Evolutionary conservation across 2,113 vertebrate genomes (phyloP).

Genomic region (Hemiscyllium ocellatum): DNA sequence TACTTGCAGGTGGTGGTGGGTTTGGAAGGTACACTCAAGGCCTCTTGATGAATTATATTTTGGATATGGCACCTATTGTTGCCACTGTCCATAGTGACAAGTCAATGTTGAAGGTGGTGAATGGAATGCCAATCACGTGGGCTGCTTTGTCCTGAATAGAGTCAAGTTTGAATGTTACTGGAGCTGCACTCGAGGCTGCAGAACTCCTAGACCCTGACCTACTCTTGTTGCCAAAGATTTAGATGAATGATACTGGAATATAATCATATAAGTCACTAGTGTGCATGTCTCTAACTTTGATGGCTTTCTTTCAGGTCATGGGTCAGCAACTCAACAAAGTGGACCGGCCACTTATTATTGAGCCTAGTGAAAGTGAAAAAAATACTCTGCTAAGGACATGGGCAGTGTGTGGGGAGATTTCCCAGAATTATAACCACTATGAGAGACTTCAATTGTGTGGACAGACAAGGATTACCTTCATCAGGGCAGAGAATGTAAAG

Average conservation of each 20-base stretch:
- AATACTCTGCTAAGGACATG: not conserved
- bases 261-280: not conserved
- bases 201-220: too few relatives aligned
- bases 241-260: too few relatives aligned
- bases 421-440: not conserved
- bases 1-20: too few relatives aligned
- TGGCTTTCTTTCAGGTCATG: not conserved
- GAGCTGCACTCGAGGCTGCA: too few relatives aligned
- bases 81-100: too few relatives aligned
- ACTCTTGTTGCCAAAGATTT: not conserved
- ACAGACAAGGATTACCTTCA: not conserved
- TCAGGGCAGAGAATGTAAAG: not conserved
- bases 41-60: too few relatives aligned
- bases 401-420: not conserved
- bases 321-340: not conserved
- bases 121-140: too few relatives aligned
- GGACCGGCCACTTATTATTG: not conserved
- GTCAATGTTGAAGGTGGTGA: too few relatives aligned
- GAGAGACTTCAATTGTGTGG: not conserved
- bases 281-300: not conserved
- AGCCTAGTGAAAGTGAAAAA: not conserved
- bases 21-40: too few relatives aligned
- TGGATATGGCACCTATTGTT: too few relatives aligned
- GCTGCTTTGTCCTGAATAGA: too few relatives aligned
- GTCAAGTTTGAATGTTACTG: too few relatives aligned